Evolutionary conservation across 2,888 invertebrate species (phyloP), one percentile per base, ranked within the genome.

Genomic region (Scaptomyza parva): DNA sequence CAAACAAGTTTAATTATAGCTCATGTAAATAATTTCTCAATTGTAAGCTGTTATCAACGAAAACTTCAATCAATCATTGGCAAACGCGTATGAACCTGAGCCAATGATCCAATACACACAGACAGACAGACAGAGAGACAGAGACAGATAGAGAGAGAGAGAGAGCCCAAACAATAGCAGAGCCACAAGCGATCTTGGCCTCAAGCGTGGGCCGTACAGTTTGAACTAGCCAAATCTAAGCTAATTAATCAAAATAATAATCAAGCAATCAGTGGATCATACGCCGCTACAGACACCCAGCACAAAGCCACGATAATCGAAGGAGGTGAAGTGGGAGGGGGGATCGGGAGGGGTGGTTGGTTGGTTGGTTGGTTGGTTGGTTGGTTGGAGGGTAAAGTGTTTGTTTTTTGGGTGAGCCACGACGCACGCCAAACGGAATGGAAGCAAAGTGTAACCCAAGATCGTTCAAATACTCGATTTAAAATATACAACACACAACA

Each of bases 201-300:
- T 60, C 62, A 78, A 88, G 88, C 85, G 88, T 85, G 85, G 88
- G 88, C 83, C 68, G 77, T 66, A 77, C 70, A 76, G 82, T 70
- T 84, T 78, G 88, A 80, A 88, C 88, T 84, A 86, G 76, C 83
- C 84, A 88, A 88, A 90, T 89, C 89, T 80, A 69, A 75, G 78
- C 90, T 89, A 89, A 89, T 89, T 90, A 89, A 89, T 89, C 90
- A 90, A 90, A 89, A 83, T 81, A 88, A 89, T 90, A 89, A 89
- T 86, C 86, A 84, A 85, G 86, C 76, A 86, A 88, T 88, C 88
- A 86, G 88, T 88, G 89, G 86, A 88, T 82, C 88, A 86, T 75
- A 75, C 61, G 65, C 78, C 57, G n/a, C n/a, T n/a, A n/a, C n/a
- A 74, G 81, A 78, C 76, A 77, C 74, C 54, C 35, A 70, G 53